Evolutionary conservation across 2,113 vertebrate species (phyloP), one percentile per base, ranked within the genome.

Genomic region (Mixornis gularis): DNA sequence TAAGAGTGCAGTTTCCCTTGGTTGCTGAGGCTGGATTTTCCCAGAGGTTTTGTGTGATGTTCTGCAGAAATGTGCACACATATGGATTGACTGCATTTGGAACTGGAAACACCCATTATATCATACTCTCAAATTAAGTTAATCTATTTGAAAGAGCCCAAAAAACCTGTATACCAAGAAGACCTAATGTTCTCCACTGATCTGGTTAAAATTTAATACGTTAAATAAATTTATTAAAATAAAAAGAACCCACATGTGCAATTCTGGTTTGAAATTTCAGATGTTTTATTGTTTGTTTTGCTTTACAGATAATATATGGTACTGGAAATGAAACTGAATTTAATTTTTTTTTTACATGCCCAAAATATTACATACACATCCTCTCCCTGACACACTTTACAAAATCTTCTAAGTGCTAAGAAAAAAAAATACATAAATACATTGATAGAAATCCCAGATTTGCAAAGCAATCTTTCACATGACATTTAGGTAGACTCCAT

Each of bases 311-410:
- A 60, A 36, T 56, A 21, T 22, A 58, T 29, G 10, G 13, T 48
- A 43, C 26, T 64, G 12, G 36, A 87, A 72, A 66, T 60, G 7
- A 60, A 73, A 79, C 13, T n/a, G 10, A 71, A 81, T 79, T 83
- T 38, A 34, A 79, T 25, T 46, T 66, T 84, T 77, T 78, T 81
- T 12, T 38, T 48, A 56, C 13, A 72, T 10, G 14, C 2, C 13
- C 22, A 68, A 78, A 21, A 25, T 46, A 63, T 18, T 60, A 17
- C 19, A 41, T 25, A 60, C 2, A 32, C 2, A 32, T 20, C 1
- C 1, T 6, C 1, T 5, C 4, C 3, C 5, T 1, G 1, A 34
- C 1, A 36, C 12, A 59, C 46, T 72, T 65, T 82, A 68, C 43
- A 65, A 87, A 73, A 46, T 24, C 17, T 60, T 85, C 7, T 30